Percentiles rank a stretch among this genome's conserved stretches.
Conservation (phyloP, 1,140 invertebrate genomes). For the Caenorhabditis brenneri region DNA sequence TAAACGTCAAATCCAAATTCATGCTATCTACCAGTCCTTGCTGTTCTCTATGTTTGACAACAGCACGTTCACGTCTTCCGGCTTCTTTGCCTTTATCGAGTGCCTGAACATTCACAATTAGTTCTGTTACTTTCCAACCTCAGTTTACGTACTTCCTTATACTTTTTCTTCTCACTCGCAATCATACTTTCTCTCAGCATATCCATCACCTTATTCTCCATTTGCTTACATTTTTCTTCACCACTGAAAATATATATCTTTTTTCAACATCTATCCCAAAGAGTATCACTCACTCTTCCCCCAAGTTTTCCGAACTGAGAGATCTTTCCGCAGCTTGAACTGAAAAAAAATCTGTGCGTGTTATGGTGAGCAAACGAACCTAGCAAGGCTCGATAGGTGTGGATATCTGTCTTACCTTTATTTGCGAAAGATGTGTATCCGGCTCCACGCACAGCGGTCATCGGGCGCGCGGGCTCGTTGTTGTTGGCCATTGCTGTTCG, state of each 20-base stretch:
- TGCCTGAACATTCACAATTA: constrained; percentile 72
- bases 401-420: constrained; percentile 15
- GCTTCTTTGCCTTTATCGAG: constrained; percentile 94
- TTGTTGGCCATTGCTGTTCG: constrained; percentile 63
- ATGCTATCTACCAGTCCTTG: constrained; percentile 83
- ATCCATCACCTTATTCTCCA: constrained; percentile 83
- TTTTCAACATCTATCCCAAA: constrained; percentile 8
- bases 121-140: not conserved
- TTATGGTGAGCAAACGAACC: constrained; percentile 61
- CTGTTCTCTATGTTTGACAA: constrained; percentile 89
- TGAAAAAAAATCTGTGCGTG: constrained; percentile 74
- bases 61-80: constrained; percentile 83
- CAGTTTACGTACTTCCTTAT: constrained; percentile 70
- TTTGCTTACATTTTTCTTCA: constrained; percentile 82
- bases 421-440: constrained; percentile 83
- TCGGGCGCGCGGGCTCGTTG: constrained; percentile 77
- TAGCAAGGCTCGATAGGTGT: not conserved
- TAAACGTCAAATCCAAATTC: constrained; percentile 91
- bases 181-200: constrained; percentile 85
- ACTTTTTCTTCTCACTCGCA: constrained; percentile 76
- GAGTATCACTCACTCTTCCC: constrained; percentile 56
- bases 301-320: constrained; percentile 51
- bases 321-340: constrained; percentile 52
- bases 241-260: constrained; percentile 75
- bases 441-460: constrained; percentile 92